Conservation (phyloP, 2,888 invertebrate species). For the Drosophila meridionalis region DNA sequence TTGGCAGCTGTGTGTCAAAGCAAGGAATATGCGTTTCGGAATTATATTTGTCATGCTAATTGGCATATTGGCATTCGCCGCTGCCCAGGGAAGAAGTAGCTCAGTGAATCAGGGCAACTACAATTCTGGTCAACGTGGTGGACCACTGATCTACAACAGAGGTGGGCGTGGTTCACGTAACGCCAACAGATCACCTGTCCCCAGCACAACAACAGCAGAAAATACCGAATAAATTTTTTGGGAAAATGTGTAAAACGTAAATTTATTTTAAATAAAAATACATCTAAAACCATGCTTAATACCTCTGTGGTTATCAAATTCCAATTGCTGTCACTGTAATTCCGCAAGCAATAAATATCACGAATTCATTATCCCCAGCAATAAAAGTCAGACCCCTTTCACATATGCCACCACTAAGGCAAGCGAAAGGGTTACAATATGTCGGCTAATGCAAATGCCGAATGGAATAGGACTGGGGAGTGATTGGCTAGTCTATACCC, state of each 20-base stretch:
- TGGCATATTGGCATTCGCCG: constrained; percentile 10
- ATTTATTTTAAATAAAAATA: not conserved
- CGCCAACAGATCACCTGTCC: not conserved
- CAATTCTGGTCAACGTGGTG: not conserved
- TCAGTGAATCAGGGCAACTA: not conserved
- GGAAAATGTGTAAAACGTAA: not conserved
- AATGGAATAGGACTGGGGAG: not conserved
- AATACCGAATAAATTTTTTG: not conserved
- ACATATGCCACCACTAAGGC: constrained; percentile 4
- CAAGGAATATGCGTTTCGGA: constrained; percentile 27
- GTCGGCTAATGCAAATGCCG: constrained; percentile 47
- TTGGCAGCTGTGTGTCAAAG: not conserved
- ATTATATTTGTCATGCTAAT: constrained; percentile 19
- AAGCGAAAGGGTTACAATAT: constrained; percentile 33
- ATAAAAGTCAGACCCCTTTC: constrained; percentile 1
- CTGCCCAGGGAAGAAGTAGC: constrained; percentile 11
- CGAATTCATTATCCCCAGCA: constrained; percentile 22
- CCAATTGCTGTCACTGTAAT: constrained; percentile 1
- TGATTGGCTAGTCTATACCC: not conserved
- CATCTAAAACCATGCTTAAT: not conserved
- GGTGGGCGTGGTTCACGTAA: not conserved
- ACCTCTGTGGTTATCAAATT: not conserved
- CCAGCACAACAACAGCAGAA: not conserved
- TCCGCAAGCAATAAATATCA: constrained; percentile 44
- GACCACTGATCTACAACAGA: not conserved